phyloP scores from a whole-genome alignment of 2,888 invertebrate species.

The Ochropleura plecta region DNA sequence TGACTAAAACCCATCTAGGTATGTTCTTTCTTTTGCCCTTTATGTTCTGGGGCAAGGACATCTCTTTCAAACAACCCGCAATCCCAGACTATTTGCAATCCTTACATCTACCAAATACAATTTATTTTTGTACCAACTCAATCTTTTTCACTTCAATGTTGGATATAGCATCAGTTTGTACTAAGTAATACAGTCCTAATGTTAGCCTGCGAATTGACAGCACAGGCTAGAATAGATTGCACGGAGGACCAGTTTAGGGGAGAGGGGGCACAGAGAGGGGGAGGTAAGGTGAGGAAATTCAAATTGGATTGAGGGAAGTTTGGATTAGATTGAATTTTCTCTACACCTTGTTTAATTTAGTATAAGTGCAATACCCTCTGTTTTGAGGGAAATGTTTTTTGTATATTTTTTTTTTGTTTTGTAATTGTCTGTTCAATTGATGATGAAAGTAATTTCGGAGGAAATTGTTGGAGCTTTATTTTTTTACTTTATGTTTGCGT shows the following conservation, averaged over 20 bases:
- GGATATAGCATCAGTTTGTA: constrained; percentile 13
- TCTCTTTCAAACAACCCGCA: too few relatives aligned
- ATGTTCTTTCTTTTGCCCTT: too few relatives aligned
- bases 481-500: neutral
- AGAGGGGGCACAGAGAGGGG: constrained; percentile 42
- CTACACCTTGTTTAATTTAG: constrained; percentile 89
- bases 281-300: constrained; percentile 81
- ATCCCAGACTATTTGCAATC: neutral
- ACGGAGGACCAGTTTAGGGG: constrained; percentile 65
- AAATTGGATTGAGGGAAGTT: constrained; percentile 90
- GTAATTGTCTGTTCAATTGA: constrained; percentile 51
- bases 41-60: too few relatives aligned
- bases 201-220: constrained; percentile 51
- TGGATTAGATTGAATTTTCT: constrained; percentile 89
- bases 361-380: constrained; percentile 73
- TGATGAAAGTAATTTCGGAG: constrained; percentile 43
- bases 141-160: neutral
- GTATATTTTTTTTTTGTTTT: constrained; percentile 16
- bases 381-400: constrained; percentile 37
- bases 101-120: neutral
- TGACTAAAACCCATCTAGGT: too few relatives aligned
- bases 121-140: neutral
- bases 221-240: constrained; percentile 61
- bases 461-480: constrained; percentile 11
- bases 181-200: constrained; percentile 32